Conservation (phyloP, 2,888 invertebrate genomes). For the Ellobium chinense region DNA sequence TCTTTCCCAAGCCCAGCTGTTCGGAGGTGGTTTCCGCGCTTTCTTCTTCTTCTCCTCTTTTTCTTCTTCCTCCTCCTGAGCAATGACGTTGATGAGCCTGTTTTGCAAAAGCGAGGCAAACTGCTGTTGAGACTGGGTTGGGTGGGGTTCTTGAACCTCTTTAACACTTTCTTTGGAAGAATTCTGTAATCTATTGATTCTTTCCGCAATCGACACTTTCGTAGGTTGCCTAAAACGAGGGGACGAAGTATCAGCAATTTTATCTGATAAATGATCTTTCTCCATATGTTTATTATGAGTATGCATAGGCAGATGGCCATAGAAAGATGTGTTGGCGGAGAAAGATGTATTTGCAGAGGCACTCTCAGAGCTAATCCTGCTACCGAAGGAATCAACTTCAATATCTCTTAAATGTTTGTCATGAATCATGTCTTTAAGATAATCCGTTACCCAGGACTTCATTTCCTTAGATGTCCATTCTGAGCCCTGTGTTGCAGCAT, state of each 20-base stretch:
- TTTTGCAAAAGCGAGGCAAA: constrained; percentile 42
- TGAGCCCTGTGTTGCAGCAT: background rate
- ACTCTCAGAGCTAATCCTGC: constrained; percentile 6
- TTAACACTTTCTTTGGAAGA: constrained; percentile 4
- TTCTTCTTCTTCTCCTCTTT: background rate
- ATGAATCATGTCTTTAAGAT: constrained; percentile 10
- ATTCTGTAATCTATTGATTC: constrained; percentile 22
- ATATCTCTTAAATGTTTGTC: background rate
- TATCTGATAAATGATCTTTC: background rate
- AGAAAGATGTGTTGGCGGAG: constrained; percentile 25
- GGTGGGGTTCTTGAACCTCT: background rate
- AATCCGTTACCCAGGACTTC: constrained; percentile 24
- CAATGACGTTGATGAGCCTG: constrained; percentile 39
- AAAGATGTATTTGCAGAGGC: constrained; percentile 6
- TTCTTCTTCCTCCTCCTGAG: constrained; percentile 24
- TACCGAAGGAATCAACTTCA: constrained; percentile 19
- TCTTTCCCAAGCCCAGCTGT: constrained; percentile 26
- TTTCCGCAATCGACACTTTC: constrained; percentile 8
- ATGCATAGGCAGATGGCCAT: constrained; percentile 24
- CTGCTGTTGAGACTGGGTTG: constrained; percentile 34
- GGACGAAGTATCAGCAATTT: background rate
- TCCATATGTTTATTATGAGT: background rate
- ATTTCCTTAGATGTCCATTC: background rate
- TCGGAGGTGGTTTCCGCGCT: constrained; percentile 6
- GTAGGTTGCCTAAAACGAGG: background rate